Evolutionary conservation across 2,113 vertebrate species (phyloP).

Genomic region (Pelmatolapia mariae): DNA sequence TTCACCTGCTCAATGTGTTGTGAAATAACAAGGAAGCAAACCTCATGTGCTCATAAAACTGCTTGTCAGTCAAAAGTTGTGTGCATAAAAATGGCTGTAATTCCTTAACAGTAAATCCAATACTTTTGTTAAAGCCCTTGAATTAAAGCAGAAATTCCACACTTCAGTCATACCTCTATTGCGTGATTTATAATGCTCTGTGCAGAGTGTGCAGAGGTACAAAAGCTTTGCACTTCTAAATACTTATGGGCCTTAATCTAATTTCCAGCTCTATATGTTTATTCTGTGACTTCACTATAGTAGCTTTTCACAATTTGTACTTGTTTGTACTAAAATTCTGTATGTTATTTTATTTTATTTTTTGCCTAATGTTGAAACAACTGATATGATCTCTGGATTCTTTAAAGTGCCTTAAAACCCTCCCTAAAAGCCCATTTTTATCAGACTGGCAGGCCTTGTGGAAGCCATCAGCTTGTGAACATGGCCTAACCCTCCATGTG

Average conservation of each 20-base stretch:
- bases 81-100: not conserved
- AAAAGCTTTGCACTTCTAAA: not conserved
- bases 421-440: not conserved
- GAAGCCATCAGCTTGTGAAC: not conserved
- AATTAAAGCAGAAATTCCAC: not conserved
- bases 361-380: not conserved
- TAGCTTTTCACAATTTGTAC: not conserved
- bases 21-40: not conserved
- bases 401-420: not conserved
- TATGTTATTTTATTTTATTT: not conserved
- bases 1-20: not conserved
- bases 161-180: not conserved
- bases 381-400: not conserved
- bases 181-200: not conserved
- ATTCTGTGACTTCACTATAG: not conserved
- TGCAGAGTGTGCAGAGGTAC: not conserved
- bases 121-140: not conserved
- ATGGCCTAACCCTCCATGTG: not conserved
- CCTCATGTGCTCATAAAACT: not conserved
- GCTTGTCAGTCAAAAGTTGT: not conserved
- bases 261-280: not conserved
- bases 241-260: not conserved
- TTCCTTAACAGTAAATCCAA: not conserved
- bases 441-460: not conserved
- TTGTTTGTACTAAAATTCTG: not conserved